A percentile compares a stretch with the other conserved stretches of the same genome.
Conservation (phyloP, 2,113 vertebrate species). For the Notothenia rossii region DNA sequence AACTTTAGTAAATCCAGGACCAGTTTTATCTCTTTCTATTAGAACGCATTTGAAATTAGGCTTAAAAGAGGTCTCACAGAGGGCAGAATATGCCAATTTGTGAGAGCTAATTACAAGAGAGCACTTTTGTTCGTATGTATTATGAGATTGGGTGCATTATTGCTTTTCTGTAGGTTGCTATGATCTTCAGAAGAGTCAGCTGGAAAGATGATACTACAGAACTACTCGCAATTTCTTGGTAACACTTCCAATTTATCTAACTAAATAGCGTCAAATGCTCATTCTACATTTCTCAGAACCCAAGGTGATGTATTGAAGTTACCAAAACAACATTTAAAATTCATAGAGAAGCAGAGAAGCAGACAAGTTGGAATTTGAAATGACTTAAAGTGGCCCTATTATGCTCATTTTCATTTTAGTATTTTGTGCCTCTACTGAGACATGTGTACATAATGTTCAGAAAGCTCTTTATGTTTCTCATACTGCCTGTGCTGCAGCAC, state of each 20-base stretch:
- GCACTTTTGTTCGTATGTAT: conserved; percentile 4
- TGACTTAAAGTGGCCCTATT: background rate
- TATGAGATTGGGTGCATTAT: background rate
- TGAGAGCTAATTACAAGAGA: conserved; percentile 39
- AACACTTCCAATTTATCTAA: background rate
- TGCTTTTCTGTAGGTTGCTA: background rate
- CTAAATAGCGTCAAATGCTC: background rate
- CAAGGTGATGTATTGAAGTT: background rate
- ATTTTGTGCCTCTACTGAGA: no score
- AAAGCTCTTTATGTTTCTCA: no score
- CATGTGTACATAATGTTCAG: no score
- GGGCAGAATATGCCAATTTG: conserved; percentile 16
- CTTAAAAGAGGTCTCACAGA: conserved; percentile 32
- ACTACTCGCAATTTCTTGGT: background rate
- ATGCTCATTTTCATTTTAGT: no score
- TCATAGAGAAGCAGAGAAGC: background rate
- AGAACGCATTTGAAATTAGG: conserved; percentile 21
- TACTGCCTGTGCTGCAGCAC: no score
- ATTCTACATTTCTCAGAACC: background rate
- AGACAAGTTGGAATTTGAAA: background rate
- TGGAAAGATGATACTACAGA: background rate
- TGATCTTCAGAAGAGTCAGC: background rate
- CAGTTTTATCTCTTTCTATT: conserved; percentile 33
- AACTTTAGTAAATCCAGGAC: conserved; percentile 18
- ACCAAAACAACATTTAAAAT: background rate